Conservation (phyloP, 1,140 invertebrate species). For the Pseudomyrmex sp. region DNA sequence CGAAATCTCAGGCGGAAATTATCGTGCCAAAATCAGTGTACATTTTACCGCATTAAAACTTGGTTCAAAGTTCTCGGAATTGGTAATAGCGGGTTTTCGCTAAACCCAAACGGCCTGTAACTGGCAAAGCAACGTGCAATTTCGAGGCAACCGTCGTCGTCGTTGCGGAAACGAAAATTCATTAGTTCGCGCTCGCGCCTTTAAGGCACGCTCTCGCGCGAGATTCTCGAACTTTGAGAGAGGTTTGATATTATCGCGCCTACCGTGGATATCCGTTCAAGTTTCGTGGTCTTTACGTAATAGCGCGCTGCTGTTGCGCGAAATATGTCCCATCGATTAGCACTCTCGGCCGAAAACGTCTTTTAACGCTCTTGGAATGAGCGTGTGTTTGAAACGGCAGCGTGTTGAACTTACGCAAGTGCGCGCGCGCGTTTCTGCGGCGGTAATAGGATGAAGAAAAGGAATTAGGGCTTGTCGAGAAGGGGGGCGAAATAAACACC, state of each 20-base stretch:
- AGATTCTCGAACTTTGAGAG: constrained; percentile 25
- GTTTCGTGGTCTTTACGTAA: neutral
- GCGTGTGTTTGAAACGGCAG: constrained; percentile 11
- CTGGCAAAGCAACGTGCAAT: constrained; percentile 29
- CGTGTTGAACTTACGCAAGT: constrained; percentile 15
- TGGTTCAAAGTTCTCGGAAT: constrained; percentile 10
- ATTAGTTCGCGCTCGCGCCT: constrained; percentile 39
- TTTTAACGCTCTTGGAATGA: constrained; percentile 26
- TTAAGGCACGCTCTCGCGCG: constrained; percentile 21
- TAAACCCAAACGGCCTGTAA: constrained; percentile 2
- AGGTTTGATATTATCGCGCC: neutral
- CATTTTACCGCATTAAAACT: neutral
- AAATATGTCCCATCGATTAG: neutral
- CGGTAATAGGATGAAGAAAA: constrained; percentile 18
- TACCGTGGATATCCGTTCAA: neutral
- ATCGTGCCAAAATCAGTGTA: neutral
- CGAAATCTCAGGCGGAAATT: neutral
- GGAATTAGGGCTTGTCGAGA: constrained; percentile 24
- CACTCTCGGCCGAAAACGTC: neutral
- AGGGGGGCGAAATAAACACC: constrained; percentile 40
- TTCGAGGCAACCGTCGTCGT: constrained; percentile 26
- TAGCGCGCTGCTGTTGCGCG: neutral
- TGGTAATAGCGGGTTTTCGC: constrained; percentile 24
- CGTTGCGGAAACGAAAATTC: constrained; percentile 33
- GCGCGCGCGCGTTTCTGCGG: neutral